A percentile compares a stretch with the other conserved stretches of the same genome.
phyloP scores from a whole-genome alignment of 2,113 vertebrate species.

The Tetrao urogallus region DNA sequence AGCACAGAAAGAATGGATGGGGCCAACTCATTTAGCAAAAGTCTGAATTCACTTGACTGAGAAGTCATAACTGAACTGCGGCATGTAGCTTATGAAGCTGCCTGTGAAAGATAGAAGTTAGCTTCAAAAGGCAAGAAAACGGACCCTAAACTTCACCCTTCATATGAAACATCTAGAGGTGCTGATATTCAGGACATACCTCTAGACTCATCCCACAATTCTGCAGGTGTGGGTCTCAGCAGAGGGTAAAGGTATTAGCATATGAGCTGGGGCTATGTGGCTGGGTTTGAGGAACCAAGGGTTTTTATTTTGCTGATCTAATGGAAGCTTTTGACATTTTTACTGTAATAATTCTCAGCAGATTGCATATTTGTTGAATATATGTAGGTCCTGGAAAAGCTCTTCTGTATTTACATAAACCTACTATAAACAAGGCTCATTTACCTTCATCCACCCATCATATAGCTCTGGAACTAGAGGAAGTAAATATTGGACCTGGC shows the following conservation, averaged over 20 bases:
- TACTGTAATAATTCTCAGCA: slow-evolving; percentile 49
- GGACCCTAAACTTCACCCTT: background rate
- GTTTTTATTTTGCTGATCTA: slow-evolving; percentile 40
- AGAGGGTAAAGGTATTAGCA: background rate
- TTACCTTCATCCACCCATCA: slow-evolving; percentile 47
- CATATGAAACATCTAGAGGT: background rate
- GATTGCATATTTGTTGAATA: slow-evolving; percentile 58
- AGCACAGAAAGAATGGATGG: background rate
- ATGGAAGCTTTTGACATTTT: slow-evolving; percentile 51
- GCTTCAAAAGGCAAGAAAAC: background rate
- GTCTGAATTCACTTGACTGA: background rate
- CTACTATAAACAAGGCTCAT: slow-evolving; percentile 53
- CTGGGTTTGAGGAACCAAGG: background rate
- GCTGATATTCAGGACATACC: background rate
- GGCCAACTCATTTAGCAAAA: background rate
- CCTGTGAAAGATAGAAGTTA: background rate
- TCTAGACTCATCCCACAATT: background rate
- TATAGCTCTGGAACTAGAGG: slow-evolving; percentile 20
- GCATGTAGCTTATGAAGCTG: background rate
- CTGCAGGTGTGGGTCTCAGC: background rate
- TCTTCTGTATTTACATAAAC: slow-evolving; percentile 51
- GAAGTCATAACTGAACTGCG: background rate
- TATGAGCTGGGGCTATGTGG: background rate
- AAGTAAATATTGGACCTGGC: slow-evolving; percentile 57
- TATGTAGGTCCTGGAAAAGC: slow-evolving; percentile 44